Conservation (phyloP, 2,888 invertebrate species). For the Tinea trinotella region DNA sequence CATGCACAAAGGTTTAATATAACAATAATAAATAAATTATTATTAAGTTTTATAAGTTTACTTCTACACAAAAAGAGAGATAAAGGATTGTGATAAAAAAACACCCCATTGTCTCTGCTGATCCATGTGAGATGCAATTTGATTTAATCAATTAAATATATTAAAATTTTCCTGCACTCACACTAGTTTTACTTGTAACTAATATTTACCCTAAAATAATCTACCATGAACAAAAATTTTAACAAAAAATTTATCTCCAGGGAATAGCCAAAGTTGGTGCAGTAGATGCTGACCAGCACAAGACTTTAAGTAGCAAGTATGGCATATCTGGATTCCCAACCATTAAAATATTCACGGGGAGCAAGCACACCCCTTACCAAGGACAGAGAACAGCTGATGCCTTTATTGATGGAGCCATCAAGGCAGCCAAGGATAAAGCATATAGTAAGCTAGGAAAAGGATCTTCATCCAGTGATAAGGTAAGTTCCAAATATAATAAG, state of each 20-base stretch:
- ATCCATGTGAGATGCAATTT: too few species aligned
- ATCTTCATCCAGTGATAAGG: conserved; percentile 46
- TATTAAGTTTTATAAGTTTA: too few species aligned
- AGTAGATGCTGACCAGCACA: conserved; percentile 92
- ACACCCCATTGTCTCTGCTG: too few species aligned
- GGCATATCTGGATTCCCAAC: conserved; percentile 95
- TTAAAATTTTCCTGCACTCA: too few species aligned
- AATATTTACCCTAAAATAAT: too few species aligned
- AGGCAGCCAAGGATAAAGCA: conserved; percentile 82
- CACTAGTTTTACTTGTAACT: too few species aligned
- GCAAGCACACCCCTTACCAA: conserved; percentile 90
- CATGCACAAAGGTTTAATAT: too few species aligned
- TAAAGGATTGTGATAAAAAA: too few species aligned
- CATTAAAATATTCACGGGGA: conserved; percentile 91
- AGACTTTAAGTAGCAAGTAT: conserved; percentile 83
- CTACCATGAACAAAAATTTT: neutral
- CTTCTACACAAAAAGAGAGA: too few species aligned
- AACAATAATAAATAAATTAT: too few species aligned
- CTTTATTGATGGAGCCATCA: conserved; percentile 88
- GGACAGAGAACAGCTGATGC: conserved; percentile 89
- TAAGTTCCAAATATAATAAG: too few species aligned
- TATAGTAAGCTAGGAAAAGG: conserved; percentile 78
- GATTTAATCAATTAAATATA: too few species aligned
- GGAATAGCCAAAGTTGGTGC: conserved; percentile 96
- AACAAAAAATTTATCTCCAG: conserved; percentile 45